phyloP scores from a whole-genome alignment of 2,888 invertebrate species.

The Cordylochernes scorpioides region DNA sequence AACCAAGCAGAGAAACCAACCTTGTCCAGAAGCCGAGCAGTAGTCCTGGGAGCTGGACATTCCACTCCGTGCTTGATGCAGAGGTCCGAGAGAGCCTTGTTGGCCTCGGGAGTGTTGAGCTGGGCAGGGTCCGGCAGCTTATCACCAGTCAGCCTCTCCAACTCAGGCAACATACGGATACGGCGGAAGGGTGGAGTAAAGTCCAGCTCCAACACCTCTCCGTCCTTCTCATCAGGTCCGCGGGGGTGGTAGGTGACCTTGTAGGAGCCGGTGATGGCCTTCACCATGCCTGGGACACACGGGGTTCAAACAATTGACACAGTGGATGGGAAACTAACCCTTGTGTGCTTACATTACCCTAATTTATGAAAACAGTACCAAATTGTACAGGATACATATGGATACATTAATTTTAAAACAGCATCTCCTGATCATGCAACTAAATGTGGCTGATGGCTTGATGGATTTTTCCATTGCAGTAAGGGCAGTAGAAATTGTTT shows the following conservation, averaged over 20 bases:
- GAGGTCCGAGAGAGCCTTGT: slow-evolving; percentile 46
- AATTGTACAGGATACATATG: no score
- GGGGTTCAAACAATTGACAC: no score
- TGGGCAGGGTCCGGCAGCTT: slow-evolving; percentile 21
- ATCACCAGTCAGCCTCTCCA: slow-evolving; percentile 43
- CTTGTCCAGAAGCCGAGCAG: slow-evolving; percentile 79
- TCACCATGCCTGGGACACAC: slow-evolving; percentile 79
- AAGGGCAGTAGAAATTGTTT: no score
- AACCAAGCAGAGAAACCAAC: no score
- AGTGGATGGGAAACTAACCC: no score
- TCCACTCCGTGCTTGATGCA: slow-evolving; percentile 65
- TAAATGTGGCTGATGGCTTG: no score
- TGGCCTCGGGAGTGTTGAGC: slow-evolving; percentile 29
- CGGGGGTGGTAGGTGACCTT: slow-evolving; percentile 69
- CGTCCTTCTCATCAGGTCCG: slow-evolving; percentile 52
- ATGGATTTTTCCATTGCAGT: no score
- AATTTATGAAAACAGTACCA: no score
- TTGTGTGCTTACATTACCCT: no score
- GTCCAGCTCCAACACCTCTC: slow-evolving; percentile 74
- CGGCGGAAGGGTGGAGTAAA: slow-evolving; percentile 90
- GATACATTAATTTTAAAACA: no score
- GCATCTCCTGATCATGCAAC: no score
- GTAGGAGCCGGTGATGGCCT: slow-evolving; percentile 62
- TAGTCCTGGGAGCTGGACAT: slow-evolving; percentile 71
- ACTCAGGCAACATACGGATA: slow-evolving; percentile 62